phyloP scores from a whole-genome alignment of 2,797 vertebrate species.

The Cottoperca gobio region DNA sequence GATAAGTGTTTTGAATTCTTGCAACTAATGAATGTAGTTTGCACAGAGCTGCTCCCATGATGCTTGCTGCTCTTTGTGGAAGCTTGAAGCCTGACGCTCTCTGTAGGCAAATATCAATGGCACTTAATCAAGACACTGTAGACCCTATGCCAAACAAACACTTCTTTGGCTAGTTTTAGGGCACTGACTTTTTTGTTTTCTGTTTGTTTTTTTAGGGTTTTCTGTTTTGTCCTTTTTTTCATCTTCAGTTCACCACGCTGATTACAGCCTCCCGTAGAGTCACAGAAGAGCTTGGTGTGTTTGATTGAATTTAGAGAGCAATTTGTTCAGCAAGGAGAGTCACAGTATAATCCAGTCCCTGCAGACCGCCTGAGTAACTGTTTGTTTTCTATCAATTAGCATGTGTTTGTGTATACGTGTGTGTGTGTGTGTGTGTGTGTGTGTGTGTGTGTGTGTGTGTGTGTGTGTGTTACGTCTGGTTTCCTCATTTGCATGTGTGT shows the following conservation, averaged over 20 bases:
- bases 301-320: conserved; percentile 81
- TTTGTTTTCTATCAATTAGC: conserved; percentile 82
- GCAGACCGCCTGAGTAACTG: conserved; percentile 69
- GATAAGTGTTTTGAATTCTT: conserved; percentile 33
- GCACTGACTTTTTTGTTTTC: background rate
- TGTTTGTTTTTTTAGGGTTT: conserved; percentile 28
- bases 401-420: conserved; percentile 41
- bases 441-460: conserved; percentile 17
- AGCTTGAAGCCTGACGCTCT: conserved; percentile 22
- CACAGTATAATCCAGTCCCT: conserved; percentile 72
- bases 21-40: conserved; percentile 8
- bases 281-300: conserved; percentile 55
- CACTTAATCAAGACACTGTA: conserved; percentile 45
- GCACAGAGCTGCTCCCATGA: conserved; percentile 4
- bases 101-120: conserved; percentile 46
- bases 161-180: conserved; percentile 29
- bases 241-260: conserved; percentile 46
- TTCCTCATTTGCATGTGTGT: conserved; percentile 55
- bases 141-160: conserved; percentile 44
- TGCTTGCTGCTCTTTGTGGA: conserved; percentile 25
- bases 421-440: conserved; percentile 27
- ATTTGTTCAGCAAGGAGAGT: conserved; percentile 77
- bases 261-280: conserved; percentile 67
- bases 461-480: conserved; percentile 24
- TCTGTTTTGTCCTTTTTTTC: conserved; percentile 33